Evolutionary conservation across 2,113 vertebrate species (phyloP), one percentile per base, ranked within the genome.

Genomic region (Tetraodon nigroviridis): DNA sequence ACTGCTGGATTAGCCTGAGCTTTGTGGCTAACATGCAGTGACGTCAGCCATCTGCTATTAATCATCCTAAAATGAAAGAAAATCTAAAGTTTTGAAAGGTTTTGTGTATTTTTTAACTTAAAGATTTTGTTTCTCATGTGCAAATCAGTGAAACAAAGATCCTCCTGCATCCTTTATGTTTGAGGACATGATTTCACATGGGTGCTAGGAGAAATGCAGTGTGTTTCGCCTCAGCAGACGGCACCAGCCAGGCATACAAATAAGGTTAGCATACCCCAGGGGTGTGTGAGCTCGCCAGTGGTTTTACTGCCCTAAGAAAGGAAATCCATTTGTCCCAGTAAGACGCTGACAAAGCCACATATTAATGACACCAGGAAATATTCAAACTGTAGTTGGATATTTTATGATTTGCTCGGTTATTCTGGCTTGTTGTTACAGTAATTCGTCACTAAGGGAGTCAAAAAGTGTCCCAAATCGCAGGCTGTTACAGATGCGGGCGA

Each of bases 171-270:
- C 2, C 32, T 37, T 37, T 37, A 37, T 37, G 32, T 37, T 37
- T 37, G 32, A 37, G 32, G 32, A 37, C 32, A 37, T 37, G 32
- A 37, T 37, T 37, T 45, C 51, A 44, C 54, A 63, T 7, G 3
- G 50, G 21, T 58, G 2, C 19, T 49, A 8, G 10, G 51, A 51
- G 22, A 21, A 68, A 72, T 54, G 55, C 58, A 54, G 61, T 57
- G 51, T 51, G 78, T 71, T 76, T 62, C 52, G 66, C 62, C 69
- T 58, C 50, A 27, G 24, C 24, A 64, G 62, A 67, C 52, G 7
- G 46, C 40, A 29, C 54, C 3, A 51, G 63, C 62, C 68, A 54
- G 51, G 75, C 72, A 84, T 82, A 80, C 73, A 66, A 80, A 84
- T 80, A 56, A 72, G 73, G 58, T 40, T 62, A 54, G 51, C 58